Percentiles rank a stretch among this genome's conserved stretches.
Conservation (phyloP, 2,113 vertebrate species). For the Colaptes auratus region DNA sequence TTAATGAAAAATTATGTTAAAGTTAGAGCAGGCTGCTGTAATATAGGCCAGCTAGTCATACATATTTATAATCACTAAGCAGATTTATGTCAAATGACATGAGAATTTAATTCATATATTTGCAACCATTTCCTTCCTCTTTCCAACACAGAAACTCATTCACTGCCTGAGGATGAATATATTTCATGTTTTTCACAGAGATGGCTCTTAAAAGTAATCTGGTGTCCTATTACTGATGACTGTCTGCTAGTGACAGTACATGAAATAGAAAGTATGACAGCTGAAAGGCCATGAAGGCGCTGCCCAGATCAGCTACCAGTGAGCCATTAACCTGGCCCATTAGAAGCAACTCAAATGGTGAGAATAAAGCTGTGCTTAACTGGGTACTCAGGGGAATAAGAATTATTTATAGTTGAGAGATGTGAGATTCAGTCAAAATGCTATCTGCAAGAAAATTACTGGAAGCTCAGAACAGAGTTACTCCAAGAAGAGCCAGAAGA, state of each 20-base stretch:
- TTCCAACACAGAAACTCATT: background rate
- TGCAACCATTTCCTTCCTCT: background rate
- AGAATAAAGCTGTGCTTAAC: background rate
- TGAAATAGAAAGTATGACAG: background rate
- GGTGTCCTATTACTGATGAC: background rate
- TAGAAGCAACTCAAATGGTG: background rate
- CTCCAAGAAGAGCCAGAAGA: background rate
- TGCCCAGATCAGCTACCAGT: background rate
- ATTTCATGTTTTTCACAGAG: background rate
- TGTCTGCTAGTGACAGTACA: background rate
- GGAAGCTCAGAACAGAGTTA: background rate
- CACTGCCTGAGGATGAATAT: rapidly evolving
- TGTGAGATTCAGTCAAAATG: background rate
- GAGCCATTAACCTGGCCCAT: background rate
- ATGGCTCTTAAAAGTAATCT: background rate
- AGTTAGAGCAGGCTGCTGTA: conserved; percentile 33
- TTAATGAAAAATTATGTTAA: background rate
- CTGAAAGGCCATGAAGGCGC: background rate
- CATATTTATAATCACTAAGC: conserved; percentile 12
- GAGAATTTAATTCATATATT: conserved; percentile 8
- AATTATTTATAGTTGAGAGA: background rate
- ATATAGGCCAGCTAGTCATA: background rate
- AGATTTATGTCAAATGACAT: background rate
- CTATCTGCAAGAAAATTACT: background rate
- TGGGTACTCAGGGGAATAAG: background rate